Base-by-base conservation (phyloP, 2,113 vertebrate species). In the Nothobranchius furzeri region DNA sequence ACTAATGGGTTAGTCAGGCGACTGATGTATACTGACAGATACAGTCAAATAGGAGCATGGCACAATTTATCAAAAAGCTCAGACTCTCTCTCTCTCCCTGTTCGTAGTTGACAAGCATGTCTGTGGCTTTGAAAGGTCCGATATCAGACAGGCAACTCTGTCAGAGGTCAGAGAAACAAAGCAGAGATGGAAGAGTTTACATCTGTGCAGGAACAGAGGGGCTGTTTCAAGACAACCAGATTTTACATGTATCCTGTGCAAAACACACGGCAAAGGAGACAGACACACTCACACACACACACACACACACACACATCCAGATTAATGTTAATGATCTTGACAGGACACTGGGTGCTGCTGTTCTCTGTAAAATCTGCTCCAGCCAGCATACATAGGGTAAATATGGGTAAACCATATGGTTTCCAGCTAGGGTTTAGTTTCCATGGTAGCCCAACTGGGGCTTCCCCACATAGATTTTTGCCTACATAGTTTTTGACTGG, bases 11-110 rank as follows among this genome's bases (percentile, higher is more conserved):
- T 89, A 85, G 79, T 80, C 79, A 73, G 86, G 82, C 77, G 63
- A 81, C 70, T 90, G 89, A 90, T 89, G 85, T 76, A 85, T 82
- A 85, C 88, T 89, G 91, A 91, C 88, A 91, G 85, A 82, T 68
- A 60, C 64, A 51, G 75, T 68, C 67, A n/a, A 72, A 78, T 56
- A 55, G 73, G 74, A 81, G 61, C 73, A 77, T 72, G 64, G 80
- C 79, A 83, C 79, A 84, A 85, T 93, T 92, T 78, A 92, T 91
- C 85, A 82, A 89, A 88, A 90, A 89, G 73, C 71, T 64, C 37
- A 69, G 74, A 87, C 82, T 90, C 79, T 62, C 67, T 9, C 68
- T 30, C 79, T 62, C 67, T 9, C 68, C 68, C 64, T 77, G 82
- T 85, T 85, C 84, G 90, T 90, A 89, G 54, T 52, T 70, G 83